Conservation (phyloP, 2,888 invertebrate species). For the Anthophora plumipes region DNA sequence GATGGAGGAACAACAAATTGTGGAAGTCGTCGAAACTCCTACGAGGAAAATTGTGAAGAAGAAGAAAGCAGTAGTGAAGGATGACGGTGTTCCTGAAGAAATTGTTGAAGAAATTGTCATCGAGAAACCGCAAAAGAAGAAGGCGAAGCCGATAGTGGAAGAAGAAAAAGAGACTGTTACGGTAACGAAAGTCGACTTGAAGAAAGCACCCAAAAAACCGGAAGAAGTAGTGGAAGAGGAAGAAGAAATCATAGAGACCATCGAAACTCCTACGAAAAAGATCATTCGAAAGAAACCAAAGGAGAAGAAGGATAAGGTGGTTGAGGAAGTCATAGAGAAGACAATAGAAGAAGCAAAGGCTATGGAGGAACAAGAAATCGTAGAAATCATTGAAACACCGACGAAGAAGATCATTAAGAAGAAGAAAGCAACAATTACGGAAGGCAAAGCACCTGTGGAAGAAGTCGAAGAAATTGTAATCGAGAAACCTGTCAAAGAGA, state of each 20-base stretch:
- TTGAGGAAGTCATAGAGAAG: constrained; percentile 70
- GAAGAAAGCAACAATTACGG: constrained; percentile 68
- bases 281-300: constrained; percentile 79
- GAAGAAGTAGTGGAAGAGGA: constrained; percentile 66
- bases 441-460: constrained; percentile 70
- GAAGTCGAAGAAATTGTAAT: constrained; percentile 69
- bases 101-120: constrained; percentile 71
- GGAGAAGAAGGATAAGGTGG: constrained; percentile 64
- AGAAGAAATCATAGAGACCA: constrained; percentile 53
- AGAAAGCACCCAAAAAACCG: constrained; percentile 60
- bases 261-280: constrained; percentile 80
- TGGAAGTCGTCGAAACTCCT: constrained; percentile 70
- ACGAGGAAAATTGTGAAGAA: constrained; percentile 70
- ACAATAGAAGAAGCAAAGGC: constrained; percentile 46
- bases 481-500: constrained; percentile 56
- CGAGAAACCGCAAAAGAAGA: constrained; percentile 64
- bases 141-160: constrained; percentile 57
- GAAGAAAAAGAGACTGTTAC: constrained; percentile 66
- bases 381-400: constrained; percentile 74
- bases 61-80: constrained; percentile 71
- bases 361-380: constrained; percentile 67
- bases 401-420: constrained; percentile 71
- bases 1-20: constrained; percentile 58
- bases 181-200: constrained; percentile 65
- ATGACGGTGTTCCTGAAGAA: constrained; percentile 75